phyloP scores from a whole-genome alignment of 2,888 invertebrate species.

The Emmelina monodactyla region DNA sequence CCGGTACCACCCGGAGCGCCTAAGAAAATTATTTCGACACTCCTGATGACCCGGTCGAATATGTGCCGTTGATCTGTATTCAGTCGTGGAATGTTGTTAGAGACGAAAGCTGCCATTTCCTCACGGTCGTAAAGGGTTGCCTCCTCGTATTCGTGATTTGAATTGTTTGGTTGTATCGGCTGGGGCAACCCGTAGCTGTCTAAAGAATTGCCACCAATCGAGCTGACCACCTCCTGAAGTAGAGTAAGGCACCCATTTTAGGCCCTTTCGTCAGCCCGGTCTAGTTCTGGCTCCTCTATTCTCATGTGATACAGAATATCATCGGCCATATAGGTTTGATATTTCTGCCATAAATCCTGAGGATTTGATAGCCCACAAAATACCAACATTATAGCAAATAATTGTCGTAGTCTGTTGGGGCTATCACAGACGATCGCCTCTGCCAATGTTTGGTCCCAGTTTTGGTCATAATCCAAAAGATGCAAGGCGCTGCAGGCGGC shows the following conservation, averaged over 20 bases:
- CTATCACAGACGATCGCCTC: slow-evolving; percentile 7
- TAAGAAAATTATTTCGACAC: not conserved
- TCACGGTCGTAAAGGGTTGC: not conserved
- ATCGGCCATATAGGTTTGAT: not conserved
- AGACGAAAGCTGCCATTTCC: not conserved
- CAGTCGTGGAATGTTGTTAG: not conserved
- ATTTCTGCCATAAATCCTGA: not conserved
- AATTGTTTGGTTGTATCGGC: not conserved
- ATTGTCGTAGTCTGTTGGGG: not conserved
- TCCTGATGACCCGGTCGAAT: not conserved
- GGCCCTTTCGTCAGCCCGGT: not conserved
- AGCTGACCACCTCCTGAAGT: not conserved
- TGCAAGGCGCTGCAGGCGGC: slow-evolving; percentile 16
- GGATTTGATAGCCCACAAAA: not conserved
- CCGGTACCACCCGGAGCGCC: too few relatives aligned
- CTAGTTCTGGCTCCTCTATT: not conserved
- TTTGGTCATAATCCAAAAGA: slow-evolving; percentile 14
- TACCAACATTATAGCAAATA: not conserved
- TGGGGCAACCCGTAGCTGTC: not conserved
- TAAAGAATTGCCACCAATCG: not conserved
- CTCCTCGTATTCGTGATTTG: not conserved
- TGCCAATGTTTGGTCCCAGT: slow-evolving; percentile 11
- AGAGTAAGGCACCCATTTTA: not conserved
- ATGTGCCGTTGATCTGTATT: not conserved
- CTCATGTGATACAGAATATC: not conserved